A percentile compares a stretch with the other conserved stretches of the same genome.
Conservation (phyloP, 2,113 vertebrate genomes). For the Carassius auratus region DNA sequence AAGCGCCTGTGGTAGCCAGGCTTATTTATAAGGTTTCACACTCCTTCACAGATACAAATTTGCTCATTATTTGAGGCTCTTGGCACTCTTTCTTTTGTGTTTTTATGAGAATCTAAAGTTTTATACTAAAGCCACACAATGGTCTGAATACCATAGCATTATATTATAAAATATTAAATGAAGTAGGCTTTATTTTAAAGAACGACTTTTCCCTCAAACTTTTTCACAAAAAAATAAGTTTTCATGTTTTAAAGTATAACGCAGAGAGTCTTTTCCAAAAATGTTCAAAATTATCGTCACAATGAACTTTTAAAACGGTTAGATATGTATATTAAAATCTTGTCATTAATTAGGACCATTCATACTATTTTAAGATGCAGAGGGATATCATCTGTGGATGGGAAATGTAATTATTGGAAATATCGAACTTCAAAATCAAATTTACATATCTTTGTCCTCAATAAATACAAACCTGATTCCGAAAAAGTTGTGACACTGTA, state of each 20-base stretch:
- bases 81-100: not conserved
- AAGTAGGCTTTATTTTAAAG: not conserved
- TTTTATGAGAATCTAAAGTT: constrained; percentile 1
- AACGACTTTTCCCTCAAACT: not conserved
- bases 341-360: too few relatives aligned
- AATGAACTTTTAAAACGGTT: not conserved
- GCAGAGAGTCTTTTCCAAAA: not conserved
- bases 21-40: constrained; percentile 6
- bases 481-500: too few relatives aligned
- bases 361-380: too few relatives aligned
- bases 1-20: not conserved
- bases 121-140: not conserved
- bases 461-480: too few relatives aligned
- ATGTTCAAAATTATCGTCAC: not conserved
- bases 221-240: not conserved
- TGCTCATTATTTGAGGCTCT: not conserved
- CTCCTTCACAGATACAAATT: constrained; percentile 7
- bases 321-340: too few relatives aligned
- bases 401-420: too few relatives aligned
- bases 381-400: too few relatives aligned
- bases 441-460: too few relatives aligned
- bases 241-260: not conserved
- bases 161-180: not conserved
- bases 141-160: not conserved
- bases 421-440: too few relatives aligned